Base-by-base conservation (phyloP, 2,113 vertebrate species). In the Tapirus terrestris region DNA sequence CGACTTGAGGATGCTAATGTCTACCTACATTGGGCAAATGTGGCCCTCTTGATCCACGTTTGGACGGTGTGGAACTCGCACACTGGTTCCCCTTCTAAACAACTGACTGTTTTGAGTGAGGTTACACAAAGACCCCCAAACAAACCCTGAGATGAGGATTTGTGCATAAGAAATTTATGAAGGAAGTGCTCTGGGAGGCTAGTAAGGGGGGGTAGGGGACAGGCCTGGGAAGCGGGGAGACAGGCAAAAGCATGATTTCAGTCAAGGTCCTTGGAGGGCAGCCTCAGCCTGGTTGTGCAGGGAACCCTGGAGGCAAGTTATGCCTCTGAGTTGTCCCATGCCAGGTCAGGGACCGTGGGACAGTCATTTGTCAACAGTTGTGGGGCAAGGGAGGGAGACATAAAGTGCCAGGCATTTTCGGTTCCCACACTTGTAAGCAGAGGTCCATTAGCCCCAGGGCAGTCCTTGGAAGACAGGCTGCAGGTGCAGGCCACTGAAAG, bases 341-440 rank as follows among this genome's bases (percentile, higher is more conserved):
- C 17, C 16, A 68, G 53, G 70, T 23, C 39, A 89, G 17, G 36
- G 33, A 80, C 60, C 60, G 48, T 45, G 56, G 36, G 36, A 45
- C n/a, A 31, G n/a, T 81, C 1, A 3, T 79, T 84, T 65, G 31
- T 89, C 77, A 84, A 8, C 5, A 76, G 58, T 48, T 83, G 16
- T 31, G 16, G 29, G 36, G 5, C 1, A 6, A 8, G 4, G 43
- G 53, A 4, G 45, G 29, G 27, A 14, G 11, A 18, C 21, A 0
- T 3, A 36, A 65, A 73, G 33, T 94, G 12, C 20, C 5, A 36
- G 18, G 23, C 17, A 60, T 39, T 33, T 90, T 70, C 0, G 4
- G 17, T 31, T 27, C 56, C 27, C n/a, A 43, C 4, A 8, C 18
- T 25, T 63, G 23, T 27, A 79, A 27, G 33, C 21, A 72, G 45